Evolutionary conservation across 2,797 vertebrate genomes (phyloP), one percentile per base, ranked within the genome.

Genomic region (Phrynocephalus guinanensis): DNA sequence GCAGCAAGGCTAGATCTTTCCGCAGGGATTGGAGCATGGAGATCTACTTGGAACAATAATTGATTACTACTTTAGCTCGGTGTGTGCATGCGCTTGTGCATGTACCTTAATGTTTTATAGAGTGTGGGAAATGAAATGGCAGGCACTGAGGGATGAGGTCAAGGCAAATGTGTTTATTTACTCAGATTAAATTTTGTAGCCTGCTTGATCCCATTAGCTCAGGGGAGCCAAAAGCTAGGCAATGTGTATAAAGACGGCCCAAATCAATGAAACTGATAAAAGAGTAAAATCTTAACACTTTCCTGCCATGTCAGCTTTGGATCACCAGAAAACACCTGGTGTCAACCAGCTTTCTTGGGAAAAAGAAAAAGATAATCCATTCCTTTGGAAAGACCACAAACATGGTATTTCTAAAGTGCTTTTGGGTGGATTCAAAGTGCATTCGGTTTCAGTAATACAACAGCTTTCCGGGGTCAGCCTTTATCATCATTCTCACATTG

Each of bases 61-160:
- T 76, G 63, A 79, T 26, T 89, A n/a, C 92, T 91, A 86, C 92
- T 92, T 92, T 86, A 88, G 60, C 16, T 84, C 83, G 48, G 72
- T 90, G 15, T 85, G 20, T 82, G 66, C 88, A 87, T 71, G 5
- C 10, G 24, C 26, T 26, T 28, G 6, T 1, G 48, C 11, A 16
- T 7, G 4, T 52, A 3, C 56, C 56, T 91, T 85, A 91, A 78
- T 71, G 86, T 88, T 85, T 88, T 90, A 85, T 70, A 76, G 60
- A 89, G 76, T n/a, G 86, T 24, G 79, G 88, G 88, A 70, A 75
- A 16, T 87, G 63, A 68, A 50, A 76, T 73, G 70, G 72, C n/a
- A 30, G 24, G 33, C 67, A 48, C 67, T 11, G 28, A 26, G 50
- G 70, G 70, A 81, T 33, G 86, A 68, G 60, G 50, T 38, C 80